Evolutionary conservation across 2,888 invertebrate species (phyloP).

Genomic region (Gryllus longicercus): DNA sequence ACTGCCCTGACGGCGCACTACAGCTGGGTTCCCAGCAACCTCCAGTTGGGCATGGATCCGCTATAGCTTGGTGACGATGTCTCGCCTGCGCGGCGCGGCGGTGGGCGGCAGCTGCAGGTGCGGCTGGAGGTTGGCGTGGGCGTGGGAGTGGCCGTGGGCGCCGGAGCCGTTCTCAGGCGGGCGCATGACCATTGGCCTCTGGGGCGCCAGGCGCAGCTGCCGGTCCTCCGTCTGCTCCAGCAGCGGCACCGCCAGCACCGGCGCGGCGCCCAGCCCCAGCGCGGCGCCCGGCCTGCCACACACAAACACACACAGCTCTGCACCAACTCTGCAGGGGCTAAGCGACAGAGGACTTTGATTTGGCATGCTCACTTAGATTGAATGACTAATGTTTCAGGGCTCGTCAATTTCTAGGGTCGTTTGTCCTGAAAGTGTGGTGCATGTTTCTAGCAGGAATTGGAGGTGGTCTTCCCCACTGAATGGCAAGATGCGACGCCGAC

Average conservation of each 20-base stretch:
- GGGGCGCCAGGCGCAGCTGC: constrained; percentile 30
- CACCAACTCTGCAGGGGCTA: no score
- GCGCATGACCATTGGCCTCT: constrained; percentile 25
- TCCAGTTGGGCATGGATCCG: not conserved
- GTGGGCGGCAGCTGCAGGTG: not conserved
- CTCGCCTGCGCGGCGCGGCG: constrained; percentile 29
- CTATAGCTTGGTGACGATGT: constrained; percentile 37
- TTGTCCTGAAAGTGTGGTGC: no score
- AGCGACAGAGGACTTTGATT: no score
- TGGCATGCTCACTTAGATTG: no score
- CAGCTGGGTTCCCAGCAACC: no score
- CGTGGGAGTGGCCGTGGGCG: not conserved
- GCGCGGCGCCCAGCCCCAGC: not conserved
- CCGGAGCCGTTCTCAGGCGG: not conserved
- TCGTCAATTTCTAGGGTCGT: no score
- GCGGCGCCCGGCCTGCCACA: not conserved
- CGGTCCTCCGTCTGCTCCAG: constrained; percentile 36
- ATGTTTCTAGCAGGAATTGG: no score
- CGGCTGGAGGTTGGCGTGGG: not conserved
- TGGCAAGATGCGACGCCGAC: no score
- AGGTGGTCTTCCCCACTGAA: no score
- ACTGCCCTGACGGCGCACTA: no score
- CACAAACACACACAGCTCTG: not conserved
- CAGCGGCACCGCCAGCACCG: constrained; percentile 24
- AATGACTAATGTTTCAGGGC: no score